Evolutionary conservation across 2,797 vertebrate genomes (phyloP).

Genomic region (Anguilla anguilla): DNA sequence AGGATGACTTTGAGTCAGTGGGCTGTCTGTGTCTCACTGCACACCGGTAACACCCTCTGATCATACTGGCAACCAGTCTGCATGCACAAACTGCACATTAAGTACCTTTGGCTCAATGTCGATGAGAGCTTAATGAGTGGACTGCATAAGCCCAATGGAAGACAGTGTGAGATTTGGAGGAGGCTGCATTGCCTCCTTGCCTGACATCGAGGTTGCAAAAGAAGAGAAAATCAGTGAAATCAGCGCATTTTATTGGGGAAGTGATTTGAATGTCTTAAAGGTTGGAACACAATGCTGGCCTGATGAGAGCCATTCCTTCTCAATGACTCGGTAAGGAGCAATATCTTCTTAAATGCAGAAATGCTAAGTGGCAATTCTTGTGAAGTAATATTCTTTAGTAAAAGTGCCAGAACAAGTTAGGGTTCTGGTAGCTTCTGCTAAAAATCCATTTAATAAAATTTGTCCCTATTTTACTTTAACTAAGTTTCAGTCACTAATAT

Average conservation of each 20-base stretch:
- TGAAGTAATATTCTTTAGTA: background rate
- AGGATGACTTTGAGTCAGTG: background rate
- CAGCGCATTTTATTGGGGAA: background rate
- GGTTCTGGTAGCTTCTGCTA: background rate
- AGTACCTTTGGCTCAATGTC: background rate
- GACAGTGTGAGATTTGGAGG: background rate
- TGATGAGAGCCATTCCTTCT: background rate
- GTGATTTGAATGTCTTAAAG: background rate
- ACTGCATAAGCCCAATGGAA: background rate
- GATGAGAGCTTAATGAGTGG: background rate
- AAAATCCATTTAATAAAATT: background rate
- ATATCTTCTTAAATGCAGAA: background rate
- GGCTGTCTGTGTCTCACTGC: background rate
- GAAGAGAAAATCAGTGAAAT: background rate
- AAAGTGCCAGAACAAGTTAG: background rate
- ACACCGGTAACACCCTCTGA: background rate
- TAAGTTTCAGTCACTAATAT: background rate
- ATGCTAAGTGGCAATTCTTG: background rate
- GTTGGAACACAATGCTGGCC: background rate
- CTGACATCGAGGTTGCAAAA: background rate
- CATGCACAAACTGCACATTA: background rate
- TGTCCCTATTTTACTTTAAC: background rate
- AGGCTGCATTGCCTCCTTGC: background rate
- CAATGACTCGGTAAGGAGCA: background rate
- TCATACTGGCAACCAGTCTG: background rate